Conservation (phyloP, 92 coral and sea anemone species). For the Plumapathes pennacea region DNA sequence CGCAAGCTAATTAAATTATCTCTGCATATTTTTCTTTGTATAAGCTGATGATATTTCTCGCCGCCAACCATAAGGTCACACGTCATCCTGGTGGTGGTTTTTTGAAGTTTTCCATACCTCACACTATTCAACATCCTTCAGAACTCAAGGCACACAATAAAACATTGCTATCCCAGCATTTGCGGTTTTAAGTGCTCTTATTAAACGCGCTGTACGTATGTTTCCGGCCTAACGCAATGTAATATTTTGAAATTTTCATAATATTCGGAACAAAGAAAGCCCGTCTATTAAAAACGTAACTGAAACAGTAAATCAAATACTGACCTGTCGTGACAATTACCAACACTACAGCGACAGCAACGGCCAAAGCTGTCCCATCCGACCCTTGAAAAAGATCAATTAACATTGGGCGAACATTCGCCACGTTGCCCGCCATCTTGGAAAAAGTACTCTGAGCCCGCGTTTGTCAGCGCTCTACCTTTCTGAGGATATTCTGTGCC, state of each 20-base stretch:
- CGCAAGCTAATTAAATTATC: too few species aligned
- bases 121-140: too few species aligned
- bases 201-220: background rate
- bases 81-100: too few species aligned
- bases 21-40: too few species aligned
- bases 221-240: background rate
- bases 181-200: background rate
- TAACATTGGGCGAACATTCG: conserved; percentile 23
- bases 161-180: background rate
- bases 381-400: conserved; percentile 70
- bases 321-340: conserved; percentile 83
- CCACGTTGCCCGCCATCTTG: conserved; percentile 61
- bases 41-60: too few species aligned
- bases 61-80: too few species aligned
- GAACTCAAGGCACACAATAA: too few species aligned
- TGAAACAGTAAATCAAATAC: background rate
- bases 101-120: too few species aligned
- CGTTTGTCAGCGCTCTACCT: background rate
- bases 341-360: conserved; percentile 60
- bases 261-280: background rate
- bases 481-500: too few species aligned
- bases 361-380: conserved; percentile 65
- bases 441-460: conserved; percentile 28
- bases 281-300: background rate
- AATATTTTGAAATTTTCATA: background rate